Evolutionary conservation across 1,140 invertebrate species (phyloP), one percentile per base, ranked within the genome.

Genomic region (Drosophila fuyamai): DNA sequence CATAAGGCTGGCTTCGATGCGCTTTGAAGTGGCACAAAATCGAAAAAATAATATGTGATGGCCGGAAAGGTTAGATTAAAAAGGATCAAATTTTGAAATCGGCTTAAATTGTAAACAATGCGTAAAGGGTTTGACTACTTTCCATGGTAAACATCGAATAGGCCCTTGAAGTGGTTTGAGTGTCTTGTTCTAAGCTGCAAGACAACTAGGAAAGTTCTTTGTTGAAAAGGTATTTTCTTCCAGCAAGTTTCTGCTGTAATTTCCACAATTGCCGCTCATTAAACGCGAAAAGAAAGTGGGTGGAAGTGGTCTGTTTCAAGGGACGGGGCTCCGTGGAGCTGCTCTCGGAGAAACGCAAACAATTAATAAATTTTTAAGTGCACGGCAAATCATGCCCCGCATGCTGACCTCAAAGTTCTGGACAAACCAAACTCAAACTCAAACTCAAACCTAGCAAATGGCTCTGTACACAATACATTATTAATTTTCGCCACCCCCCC

Each of bases 281-380:
- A 76, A 70, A 46, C 44, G 23, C 41, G 27, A 40, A 53, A 46
- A 23, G 35, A 76, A 44, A 46, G 36, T 38, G 43, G 41, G 9
- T 3, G 23, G 23, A 44, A 58, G 13, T 9, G 27, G 23, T 13
- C 10, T 7, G 14, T 4, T 32, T 44, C 4, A 3, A 12, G 29
- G 5, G 2, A 35, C 1, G 48, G 16, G n/a, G 35, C 9, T n/a
- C 7, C 1, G 13, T 12, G 23, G 23, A 29, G 40, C n/a, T 9
- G 23, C 44, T 40, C 36, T 55, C 48, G 58, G 55, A 59, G 70
- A 74, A 85, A 86, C 63, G 74, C 83, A 88, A 86, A 83, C 82
- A 86, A 88, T 86, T 86, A 88, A 86, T 88, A 88, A 82, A 86
- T 86, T 83, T 86, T 86, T 88, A 88, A 85, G 83, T 85, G 83